Base-by-base conservation (phyloP, 2,888 invertebrate species). In the Gymnoscelis rufifasciata region DNA sequence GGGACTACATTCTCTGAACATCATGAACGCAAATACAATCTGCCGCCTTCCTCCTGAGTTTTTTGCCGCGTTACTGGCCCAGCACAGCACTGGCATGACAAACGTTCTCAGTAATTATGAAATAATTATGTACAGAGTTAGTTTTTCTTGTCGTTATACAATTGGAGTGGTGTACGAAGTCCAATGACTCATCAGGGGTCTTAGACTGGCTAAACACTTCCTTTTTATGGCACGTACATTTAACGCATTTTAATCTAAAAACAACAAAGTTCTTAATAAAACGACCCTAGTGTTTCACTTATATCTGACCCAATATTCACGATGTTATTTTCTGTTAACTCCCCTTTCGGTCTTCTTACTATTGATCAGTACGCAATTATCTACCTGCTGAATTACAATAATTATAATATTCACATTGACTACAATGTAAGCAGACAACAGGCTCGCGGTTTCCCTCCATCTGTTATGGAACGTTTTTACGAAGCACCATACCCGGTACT, bases 1-100 rank as follows among this genome's bases (percentile, higher is more conserved):
- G 58, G 59, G 66, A 72, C 72, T 65, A 76, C 78, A 81, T 83
- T 79, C 79, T 65, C 79, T 66, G 74, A 69, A 75, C 73, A 70
- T 64, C 71, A 60, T 59, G 64, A 71, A 76, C 67, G 78, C 72
- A 71, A 73, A 74, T 73, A 69, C 72, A 69, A 74, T 79, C 73
- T 71, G 64, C 68, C 65, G 70, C 66, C 73, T 76, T 78, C 78
- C 77, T 78, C 60, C 45, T 56, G 56, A 53, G 64, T 79, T 80
- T 79, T 80, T 80, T 66, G 57, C 51, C 52, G 54, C 65, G 56
- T 60, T 64, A 60, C 64, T 59, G 60, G 60, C 56, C 60, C 62
- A 15, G 31, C 2, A 4, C 31, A 57, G 59, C 59, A 54, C 60
- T 59, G 57, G 59, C 60, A 66, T 66, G 62, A 65, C 61, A 62